Evolutionary conservation across 2,888 invertebrate genomes (phyloP), one percentile per base, ranked within the genome.

Genomic region (Coenonympha arcania): DNA sequence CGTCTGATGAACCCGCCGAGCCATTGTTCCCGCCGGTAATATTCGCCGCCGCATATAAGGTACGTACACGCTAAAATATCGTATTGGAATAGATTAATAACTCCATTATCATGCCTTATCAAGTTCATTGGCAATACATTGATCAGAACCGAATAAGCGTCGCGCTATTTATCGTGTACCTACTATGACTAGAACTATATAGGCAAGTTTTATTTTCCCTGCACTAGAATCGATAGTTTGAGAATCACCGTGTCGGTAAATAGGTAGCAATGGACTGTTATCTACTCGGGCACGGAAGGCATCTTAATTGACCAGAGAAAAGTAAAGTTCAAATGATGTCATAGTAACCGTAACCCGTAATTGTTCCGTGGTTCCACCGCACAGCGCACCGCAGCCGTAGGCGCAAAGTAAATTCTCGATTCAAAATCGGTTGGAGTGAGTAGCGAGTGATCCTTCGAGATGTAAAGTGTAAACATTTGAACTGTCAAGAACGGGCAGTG

Each of bases 401-500:
- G 49, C 43, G 48, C 48, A 13, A 50, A 52, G 46, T 44, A 50
- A 48, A 50, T 50, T 47, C 44, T 34, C 31, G 40, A 44, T 51
- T 47, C 50, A 42, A 53, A 48, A 45, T 48, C 49, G 36, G 31
- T 54, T 50, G 69, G 72, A 73, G 69, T 69, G 62, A 64, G 68
- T 58, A 70, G 68, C 72, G 64, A 61, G 67, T 72, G 73, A 78
- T 81, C 80, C 79, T 76, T 74, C 68, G 74, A 73, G 75, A 75
- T 73, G 74, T 73, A 71, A 68, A 76, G 76, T 76, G 76, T 82
- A 84, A 85, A 84, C 79, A 85, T 84, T 83, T 84, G 81, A 84
- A 84, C 84, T 85, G 84, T 86, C 85, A 85, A 85, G 86, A 85
- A 85, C 85, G 86, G 85, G 67, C 85, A 83, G 78, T 79, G 85